Percentiles rank a stretch among this genome's conserved stretches.
Evolutionary conservation across 2,797 vertebrate genomes (phyloP).

Genomic region (Mus spretus): DNA sequence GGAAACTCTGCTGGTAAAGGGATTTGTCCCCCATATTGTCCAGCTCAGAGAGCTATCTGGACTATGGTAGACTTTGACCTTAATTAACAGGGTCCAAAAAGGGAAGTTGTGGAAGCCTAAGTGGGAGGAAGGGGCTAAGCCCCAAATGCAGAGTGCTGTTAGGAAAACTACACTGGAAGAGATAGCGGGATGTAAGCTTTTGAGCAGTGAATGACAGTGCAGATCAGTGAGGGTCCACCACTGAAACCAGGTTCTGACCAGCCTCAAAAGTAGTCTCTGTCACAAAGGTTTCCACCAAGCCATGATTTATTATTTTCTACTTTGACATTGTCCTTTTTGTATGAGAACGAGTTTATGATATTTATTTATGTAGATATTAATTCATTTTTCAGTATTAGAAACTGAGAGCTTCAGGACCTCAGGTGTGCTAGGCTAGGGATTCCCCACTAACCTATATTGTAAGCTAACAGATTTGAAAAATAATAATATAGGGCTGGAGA

Average conservation of each 20-base stretch:
- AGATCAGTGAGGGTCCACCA: not conserved
- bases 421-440: not conserved
- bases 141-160: not conserved
- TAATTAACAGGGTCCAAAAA: not conserved
- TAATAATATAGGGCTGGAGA: not conserved
- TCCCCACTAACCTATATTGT: not conserved
- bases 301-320: not conserved
- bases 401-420: not conserved
- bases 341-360: not conserved
- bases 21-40: not conserved
- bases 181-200: not conserved
- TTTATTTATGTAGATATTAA: not conserved
- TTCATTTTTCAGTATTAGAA: not conserved
- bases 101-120: not conserved
- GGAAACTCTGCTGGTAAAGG: not conserved
- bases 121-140: not conserved
- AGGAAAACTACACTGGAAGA: rapidly evolving
- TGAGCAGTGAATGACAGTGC: too few species aligned
- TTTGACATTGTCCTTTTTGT: not conserved
- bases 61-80: not conserved
- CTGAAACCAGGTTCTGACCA: not conserved
- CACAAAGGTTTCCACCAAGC: not conserved
- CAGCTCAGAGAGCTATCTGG: not conserved
- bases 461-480: not conserved
- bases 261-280: not conserved